These are phyloP conservation scores for Leptobrachium ailaonicum DNA, from an alignment of 2,113 vertebrate genomes.

Conservation along the genomic window DNA sequence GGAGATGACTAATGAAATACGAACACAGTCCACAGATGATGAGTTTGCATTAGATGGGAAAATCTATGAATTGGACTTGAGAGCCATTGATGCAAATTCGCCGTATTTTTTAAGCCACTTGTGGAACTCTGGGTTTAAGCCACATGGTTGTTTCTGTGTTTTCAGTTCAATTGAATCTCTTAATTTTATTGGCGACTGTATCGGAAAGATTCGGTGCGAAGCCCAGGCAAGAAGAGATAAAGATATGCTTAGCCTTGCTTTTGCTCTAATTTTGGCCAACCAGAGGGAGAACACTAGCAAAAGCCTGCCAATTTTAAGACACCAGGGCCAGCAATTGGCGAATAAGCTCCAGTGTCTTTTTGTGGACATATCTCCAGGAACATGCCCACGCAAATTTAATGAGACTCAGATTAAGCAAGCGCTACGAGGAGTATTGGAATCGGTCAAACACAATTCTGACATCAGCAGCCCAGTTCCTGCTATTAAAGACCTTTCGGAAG, in stretches of 20 bases:
- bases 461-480: slow-evolving; percentile 85
- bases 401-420: slow-evolving; percentile 96
- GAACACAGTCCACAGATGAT: slow-evolving; percentile 94
- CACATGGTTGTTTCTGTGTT: slow-evolving; percentile 96
- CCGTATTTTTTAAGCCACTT: slow-evolving; percentile 87
- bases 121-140: slow-evolving; percentile 89
- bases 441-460: slow-evolving; percentile 91
- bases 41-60: slow-evolving; percentile 97
- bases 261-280: slow-evolving; percentile 93
- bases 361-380: slow-evolving; percentile 88
- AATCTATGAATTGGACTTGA: slow-evolving; percentile 95
- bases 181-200: slow-evolving; percentile 91
- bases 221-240: slow-evolving; percentile 88
- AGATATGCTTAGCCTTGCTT: slow-evolving; percentile 86
- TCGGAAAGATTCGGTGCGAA: slow-evolving; percentile 91
- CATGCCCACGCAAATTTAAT: slow-evolving; percentile 93
- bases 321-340: slow-evolving; percentile 95
- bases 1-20: slow-evolving; percentile 94
- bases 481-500: slow-evolving; percentile 95
- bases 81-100: slow-evolving; percentile 89
- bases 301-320: slow-evolving; percentile 92
- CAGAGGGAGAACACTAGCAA: slow-evolving; percentile 90
- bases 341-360: slow-evolving; percentile 98
- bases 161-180: slow-evolving; percentile 97
- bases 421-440: slow-evolving; percentile 88